A percentile compares a stretch with the other conserved stretches of the same genome.
Evolutionary conservation across 2,113 vertebrate species (phyloP).

Genomic region (Vidua chalybeata): DNA sequence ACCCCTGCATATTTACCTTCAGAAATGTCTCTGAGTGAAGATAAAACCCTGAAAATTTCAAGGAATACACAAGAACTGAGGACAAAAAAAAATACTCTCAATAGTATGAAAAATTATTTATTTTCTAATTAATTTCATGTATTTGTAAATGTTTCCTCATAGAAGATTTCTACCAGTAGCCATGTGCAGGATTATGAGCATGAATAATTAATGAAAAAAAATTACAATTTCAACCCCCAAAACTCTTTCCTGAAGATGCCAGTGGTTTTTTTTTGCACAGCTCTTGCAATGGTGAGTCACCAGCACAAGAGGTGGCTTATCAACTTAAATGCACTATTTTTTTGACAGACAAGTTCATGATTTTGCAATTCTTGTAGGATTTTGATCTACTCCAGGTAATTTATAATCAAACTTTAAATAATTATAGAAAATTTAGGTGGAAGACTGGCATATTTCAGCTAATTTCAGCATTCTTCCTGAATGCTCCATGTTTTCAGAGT

Average conservation of each 20-base stretch:
- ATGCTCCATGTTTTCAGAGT: neutral
- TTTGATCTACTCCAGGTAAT: neutral
- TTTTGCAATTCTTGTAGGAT: neutral
- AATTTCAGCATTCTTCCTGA: neutral
- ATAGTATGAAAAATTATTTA: neutral
- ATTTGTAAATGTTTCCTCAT: neutral
- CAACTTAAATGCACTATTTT: neutral
- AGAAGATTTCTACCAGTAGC: neutral
- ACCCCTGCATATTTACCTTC: neutral
- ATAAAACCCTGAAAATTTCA: neutral
- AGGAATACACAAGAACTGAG: neutral
- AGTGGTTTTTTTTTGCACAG: neutral
- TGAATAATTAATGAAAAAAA: neutral
- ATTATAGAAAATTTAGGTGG: neutral
- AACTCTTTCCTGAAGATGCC: neutral
- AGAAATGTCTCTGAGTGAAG: neutral
- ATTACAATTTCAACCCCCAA: neutral
- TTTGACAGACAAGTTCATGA: neutral
- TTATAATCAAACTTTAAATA: neutral
- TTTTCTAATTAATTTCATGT: neutral
- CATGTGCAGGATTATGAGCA: rapidly evolving
- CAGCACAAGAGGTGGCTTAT: neutral
- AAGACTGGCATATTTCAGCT: neutral
- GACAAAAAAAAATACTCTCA: neutral
- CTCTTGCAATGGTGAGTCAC: neutral